These are phyloP conservation scores for Tethya wilhelma DNA, from an alignment of 37 sponge, comb jelly and placozoan species.

Conservation along the genomic window DNA sequence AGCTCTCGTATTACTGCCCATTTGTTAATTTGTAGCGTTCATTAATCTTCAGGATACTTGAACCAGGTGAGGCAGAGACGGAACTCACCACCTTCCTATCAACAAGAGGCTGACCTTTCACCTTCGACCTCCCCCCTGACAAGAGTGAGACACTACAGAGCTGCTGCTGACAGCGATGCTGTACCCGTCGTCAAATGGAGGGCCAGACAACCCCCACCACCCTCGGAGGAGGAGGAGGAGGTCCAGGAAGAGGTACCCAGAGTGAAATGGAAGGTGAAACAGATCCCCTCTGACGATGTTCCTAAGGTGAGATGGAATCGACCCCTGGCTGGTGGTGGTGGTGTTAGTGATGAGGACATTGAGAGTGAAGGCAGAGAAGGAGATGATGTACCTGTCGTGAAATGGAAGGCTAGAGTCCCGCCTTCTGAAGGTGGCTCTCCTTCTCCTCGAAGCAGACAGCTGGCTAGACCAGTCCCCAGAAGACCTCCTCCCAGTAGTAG, in stretches of 20 bases:
- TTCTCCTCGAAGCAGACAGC: not conserved
- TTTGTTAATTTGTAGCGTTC: too few relatives aligned
- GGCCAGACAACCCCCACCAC: too few relatives aligned
- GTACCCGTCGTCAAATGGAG: constrained; percentile 28
- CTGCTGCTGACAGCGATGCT: constrained; percentile 4
- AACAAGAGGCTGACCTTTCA: not conserved
- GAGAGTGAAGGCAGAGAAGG: not conserved
- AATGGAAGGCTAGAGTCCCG: constrained; percentile 3
- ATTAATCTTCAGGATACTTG: constrained; percentile 8
- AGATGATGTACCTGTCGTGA: constrained; percentile 11
- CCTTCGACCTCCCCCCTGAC: not conserved
- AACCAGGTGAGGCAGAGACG: constrained; percentile 14
- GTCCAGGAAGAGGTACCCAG: not conserved
- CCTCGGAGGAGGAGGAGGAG: constrained; percentile 13
- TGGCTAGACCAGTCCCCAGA: not conserved
- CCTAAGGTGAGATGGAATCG: too few relatives aligned
- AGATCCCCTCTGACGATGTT: constrained; percentile 22
- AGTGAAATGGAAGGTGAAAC: constrained; percentile 25
- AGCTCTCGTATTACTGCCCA: too few relatives aligned
- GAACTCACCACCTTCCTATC: not conserved
- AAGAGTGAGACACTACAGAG: too few relatives aligned
- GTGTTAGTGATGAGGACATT: not conserved
- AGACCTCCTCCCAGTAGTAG: not conserved
- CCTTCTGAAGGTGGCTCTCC: not conserved
- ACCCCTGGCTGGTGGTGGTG: too few relatives aligned